These are phyloP conservation scores for Cenopis cana DNA, from an alignment of 2,888 invertebrate species.

Conservation along the genomic window DNA sequence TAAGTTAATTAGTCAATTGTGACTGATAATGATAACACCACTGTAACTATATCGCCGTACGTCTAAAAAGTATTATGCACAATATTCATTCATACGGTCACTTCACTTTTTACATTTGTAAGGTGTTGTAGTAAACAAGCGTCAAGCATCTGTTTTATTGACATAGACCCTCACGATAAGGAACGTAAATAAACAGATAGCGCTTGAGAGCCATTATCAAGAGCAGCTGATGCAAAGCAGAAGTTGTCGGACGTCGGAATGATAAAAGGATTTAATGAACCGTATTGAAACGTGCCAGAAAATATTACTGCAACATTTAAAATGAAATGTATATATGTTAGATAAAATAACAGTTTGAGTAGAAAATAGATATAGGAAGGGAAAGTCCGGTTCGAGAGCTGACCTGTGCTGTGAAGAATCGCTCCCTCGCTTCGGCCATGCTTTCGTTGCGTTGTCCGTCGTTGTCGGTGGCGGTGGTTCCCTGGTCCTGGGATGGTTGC, in stretches of 20 bases:
- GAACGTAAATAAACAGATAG: conserved; percentile 62
- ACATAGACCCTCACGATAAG: conserved; percentile 41
- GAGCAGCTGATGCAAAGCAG: conserved; percentile 73
- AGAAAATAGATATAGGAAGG: conserved; percentile 11
- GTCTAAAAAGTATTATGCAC: conserved; percentile 3
- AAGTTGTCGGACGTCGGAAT: conserved; percentile 55
- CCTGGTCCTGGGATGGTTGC: conserved; percentile 49
- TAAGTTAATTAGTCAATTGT: conserved; percentile 19
- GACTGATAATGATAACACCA: conserved; percentile 20
- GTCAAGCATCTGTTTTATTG: conserved; percentile 40
- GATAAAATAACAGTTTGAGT: conserved; percentile 24
- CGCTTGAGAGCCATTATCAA: conserved; percentile 62
- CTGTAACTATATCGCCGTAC: not conserved
- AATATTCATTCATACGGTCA: conserved; percentile 13
- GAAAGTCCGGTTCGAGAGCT: conserved; percentile 25
- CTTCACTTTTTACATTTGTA: conserved; percentile 17
- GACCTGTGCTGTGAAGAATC: conserved; percentile 82
- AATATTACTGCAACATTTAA: conserved; percentile 46
- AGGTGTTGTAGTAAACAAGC: conserved; percentile 32
- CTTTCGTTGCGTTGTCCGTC: conserved; percentile 67
- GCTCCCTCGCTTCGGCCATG: conserved; percentile 76
- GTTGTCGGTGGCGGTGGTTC: conserved; percentile 54
- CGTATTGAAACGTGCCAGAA: conserved; percentile 39
- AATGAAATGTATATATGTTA: conserved; percentile 41
- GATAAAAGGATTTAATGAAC: conserved; percentile 70